phyloP scores from a whole-genome alignment of 2,888 invertebrate species.

The Nemurella pictetii region DNA sequence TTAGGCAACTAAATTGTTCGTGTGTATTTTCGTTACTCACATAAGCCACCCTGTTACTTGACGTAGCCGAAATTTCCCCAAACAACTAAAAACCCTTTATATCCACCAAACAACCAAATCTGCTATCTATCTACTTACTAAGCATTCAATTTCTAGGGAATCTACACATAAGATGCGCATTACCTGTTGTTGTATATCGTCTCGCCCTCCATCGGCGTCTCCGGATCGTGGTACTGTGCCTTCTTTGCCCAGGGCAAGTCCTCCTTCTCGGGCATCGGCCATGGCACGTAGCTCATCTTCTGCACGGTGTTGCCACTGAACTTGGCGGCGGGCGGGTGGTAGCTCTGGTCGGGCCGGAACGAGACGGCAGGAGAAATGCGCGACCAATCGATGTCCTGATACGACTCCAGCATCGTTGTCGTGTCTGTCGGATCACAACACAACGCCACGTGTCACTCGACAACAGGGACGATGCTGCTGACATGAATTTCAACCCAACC shows the following conservation, averaged over 20 bases:
- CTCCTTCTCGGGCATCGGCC: constrained; percentile 19
- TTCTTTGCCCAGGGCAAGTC: constrained; percentile 12
- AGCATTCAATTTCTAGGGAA: too few species aligned
- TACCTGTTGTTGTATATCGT: constrained; percentile 24
- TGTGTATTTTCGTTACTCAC: too few species aligned
- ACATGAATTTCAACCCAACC: too few species aligned
- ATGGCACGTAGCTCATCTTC: constrained; percentile 27
- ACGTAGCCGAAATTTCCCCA: too few species aligned
- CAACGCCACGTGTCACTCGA: too few species aligned
- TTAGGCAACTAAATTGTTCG: too few species aligned
- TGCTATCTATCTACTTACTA: too few species aligned
- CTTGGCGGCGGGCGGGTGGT: neutral
- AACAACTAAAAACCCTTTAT: too few species aligned
- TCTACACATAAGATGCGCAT: neutral
- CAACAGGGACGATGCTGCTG: too few species aligned
- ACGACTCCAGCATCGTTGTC: constrained; percentile 21
- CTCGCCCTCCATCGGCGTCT: constrained; percentile 5
- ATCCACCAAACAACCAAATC: too few species aligned
- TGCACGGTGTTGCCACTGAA: neutral
- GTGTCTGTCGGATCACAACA: neutral
- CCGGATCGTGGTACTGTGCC: neutral
- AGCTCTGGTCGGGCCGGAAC: neutral
- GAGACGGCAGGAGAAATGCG: neutral
- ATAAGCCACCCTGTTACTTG: too few species aligned
- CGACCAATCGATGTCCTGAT: neutral